Evolutionary conservation across 2,797 vertebrate genomes (phyloP), one percentile per base, ranked within the genome.

Genomic region (Cossypha heuglini): DNA sequence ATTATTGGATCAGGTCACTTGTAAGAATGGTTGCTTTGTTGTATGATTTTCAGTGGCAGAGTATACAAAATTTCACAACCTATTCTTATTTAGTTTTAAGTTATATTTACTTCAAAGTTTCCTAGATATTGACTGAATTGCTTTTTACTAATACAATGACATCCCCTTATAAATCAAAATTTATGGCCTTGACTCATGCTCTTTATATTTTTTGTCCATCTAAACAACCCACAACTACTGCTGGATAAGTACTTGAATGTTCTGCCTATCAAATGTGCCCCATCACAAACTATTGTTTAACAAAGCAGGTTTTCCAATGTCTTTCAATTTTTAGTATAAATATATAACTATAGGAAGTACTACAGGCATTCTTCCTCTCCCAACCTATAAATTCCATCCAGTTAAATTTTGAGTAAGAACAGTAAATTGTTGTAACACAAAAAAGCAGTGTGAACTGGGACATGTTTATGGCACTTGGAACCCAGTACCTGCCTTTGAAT

Each of bases 61-160:
- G 33, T 86, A 24, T 64, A 92, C 92, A 91, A 94, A 96, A 94
- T 81, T 83, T 93, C 62, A 91, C 51, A 93, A 37, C 14, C 18
- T 81, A 45, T 88, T 88, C 87, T 94, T 76, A 80, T 94, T 96
- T 94, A 95, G 49, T 57, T 97, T 26, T 84, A 87, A 88, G 93
- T 95, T 83, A 94, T 4, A 5, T 79, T 96, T 96, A 77, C n/a
- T 40, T 69, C 64, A 77, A 84, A 67, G 46, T 48, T 94, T 96
- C 76, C 82, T 83, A 67, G 85, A 57, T 95, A 81, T 84, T 95
- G 94, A 93, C 73, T 80, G 77, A 93, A 80, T 79, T 5, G 6
- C 14, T 87, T 95, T 94, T 94, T 95, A 91, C 93, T 95, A 97
- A 97, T 96, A 94, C 52, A 90, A 76, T 86, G 66, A 77, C 84